phyloP scores from a whole-genome alignment of 2,797 vertebrate genomes.

The Falco novaeseelandiae region DNA sequence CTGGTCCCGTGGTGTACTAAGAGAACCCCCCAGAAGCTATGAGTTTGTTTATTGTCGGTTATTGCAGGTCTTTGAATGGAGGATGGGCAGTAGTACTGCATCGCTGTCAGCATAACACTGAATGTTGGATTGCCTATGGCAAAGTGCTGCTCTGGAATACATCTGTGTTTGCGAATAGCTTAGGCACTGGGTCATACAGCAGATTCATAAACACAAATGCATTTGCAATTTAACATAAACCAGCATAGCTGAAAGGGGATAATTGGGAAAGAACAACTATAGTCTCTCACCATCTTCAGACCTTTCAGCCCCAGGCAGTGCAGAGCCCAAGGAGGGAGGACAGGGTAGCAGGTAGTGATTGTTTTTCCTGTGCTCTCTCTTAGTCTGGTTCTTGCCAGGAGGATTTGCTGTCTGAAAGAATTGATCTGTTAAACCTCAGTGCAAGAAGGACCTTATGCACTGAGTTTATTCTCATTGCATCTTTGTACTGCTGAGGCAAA shows the following conservation, averaged over 20 bases:
- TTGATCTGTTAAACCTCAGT: neutral
- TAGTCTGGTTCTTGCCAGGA: neutral
- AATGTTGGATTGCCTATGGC: neutral
- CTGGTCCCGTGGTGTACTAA: no score
- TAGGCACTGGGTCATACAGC: neutral
- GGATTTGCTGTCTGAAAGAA: neutral
- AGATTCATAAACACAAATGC: neutral
- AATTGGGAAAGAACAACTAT: no score
- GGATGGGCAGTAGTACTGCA: neutral
- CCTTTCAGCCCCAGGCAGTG: neutral
- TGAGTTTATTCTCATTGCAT: neutral
- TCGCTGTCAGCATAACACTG: neutral
- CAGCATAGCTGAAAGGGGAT: neutral
- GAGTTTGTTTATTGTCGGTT: neutral
- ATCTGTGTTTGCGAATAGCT: neutral
- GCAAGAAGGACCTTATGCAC: neutral
- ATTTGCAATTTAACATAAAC: neutral
- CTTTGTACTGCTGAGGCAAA: neutral
- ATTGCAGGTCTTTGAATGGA: neutral
- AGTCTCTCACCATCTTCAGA: neutral
- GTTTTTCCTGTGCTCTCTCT: neutral
- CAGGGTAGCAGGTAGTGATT: neutral
- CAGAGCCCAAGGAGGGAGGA: neutral
- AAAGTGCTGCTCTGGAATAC: neutral
- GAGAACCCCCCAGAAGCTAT: neutral